Evolutionary conservation across 2,888 invertebrate species (phyloP), one percentile per base, ranked within the genome.

Genomic region (Aspidiotus destructor): DNA sequence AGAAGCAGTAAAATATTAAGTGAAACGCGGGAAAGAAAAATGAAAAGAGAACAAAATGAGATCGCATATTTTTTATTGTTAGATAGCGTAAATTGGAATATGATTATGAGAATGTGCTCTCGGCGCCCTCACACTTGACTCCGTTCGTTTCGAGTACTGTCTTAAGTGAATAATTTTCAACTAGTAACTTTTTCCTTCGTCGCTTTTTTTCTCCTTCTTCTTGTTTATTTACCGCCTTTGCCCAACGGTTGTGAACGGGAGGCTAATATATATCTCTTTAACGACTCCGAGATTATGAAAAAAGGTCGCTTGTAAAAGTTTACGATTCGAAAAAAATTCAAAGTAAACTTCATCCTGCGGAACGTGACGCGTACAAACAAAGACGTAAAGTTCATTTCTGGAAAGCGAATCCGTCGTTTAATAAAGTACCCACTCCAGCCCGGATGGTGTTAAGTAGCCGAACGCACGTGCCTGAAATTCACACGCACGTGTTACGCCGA

Each of bases 1-100:
- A 16, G 57, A 40, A 40, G 15, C 41, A 16, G 40, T 60, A 60
- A 60, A 40, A 41, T 60, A 60, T 48, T 17, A 17, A 16, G 44
- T 41, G 44, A 28, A 48, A 44, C 40, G 40, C 17, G 28, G 10
- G n/a, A 55, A 55, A 28, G 41, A 28, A 60, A 40, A 11, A 17
- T 10, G 13, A 17, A 13, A 41, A 15, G 16, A 48, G 41, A 63
- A n/a, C 53, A 63, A 63, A 63, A 63, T 63, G 62, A 63, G 62
- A 48, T 63, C 62, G 62, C 62, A 41, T 63, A 63, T 63, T 63
- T 64, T 64, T 64, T 64, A 64, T 64, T 16, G 53, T 64, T 64
- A 64, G 64, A 64, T 55, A 55, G 64, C 41, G 55, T 55, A 55
- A 64, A 64, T 64, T 64, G 55, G 64, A 64, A 64, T 64, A 64